These are phyloP conservation scores for Oscheius sp. DNA, from an alignment of 1,140 invertebrate species.

Conservation along the genomic window DNA sequence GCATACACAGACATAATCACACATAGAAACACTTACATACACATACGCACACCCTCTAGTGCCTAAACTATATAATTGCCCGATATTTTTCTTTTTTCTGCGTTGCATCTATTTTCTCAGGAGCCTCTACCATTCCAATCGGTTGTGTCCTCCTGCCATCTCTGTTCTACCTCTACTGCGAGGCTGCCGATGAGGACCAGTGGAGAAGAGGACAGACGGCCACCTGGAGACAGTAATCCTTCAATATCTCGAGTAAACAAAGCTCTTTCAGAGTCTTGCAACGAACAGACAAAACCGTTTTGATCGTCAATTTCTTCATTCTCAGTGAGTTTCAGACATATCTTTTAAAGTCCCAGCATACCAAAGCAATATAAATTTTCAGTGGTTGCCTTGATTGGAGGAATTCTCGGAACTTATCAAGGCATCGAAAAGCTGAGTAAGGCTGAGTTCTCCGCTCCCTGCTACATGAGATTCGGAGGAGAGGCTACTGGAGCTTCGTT, in stretches of 20 bases:
- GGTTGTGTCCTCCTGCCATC: conserved; percentile 39
- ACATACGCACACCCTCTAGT: too few species aligned
- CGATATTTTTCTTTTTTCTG: background rate
- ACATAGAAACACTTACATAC: too few species aligned
- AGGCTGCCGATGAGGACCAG: conserved; percentile 37
- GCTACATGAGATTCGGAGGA: conserved; percentile 31
- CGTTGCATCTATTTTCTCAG: background rate
- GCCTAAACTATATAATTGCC: too few species aligned
- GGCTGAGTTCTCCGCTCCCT: conserved; percentile 35
- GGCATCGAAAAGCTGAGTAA: conserved; percentile 36
- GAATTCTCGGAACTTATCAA: conserved; percentile 36
- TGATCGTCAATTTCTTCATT: conserved; percentile 35
- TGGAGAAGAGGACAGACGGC: conserved; percentile 40
- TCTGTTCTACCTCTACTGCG: conserved; percentile 39
- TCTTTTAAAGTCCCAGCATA: background rate
- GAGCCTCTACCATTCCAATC: conserved; percentile 39
- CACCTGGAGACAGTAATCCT: conserved; percentile 21
- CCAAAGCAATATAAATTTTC: too few species aligned
- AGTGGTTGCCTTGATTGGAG: conserved; percentile 36
- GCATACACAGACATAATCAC: too few species aligned
- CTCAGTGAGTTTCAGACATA: background rate
- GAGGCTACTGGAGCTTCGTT: conserved; percentile 20
- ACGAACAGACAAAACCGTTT: conserved; percentile 32
- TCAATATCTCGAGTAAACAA: background rate
- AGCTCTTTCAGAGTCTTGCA: conserved; percentile 30